Evolutionary conservation across 2,888 invertebrate genomes (phyloP).

Genomic region (Aporophyla lueneburgensis): DNA sequence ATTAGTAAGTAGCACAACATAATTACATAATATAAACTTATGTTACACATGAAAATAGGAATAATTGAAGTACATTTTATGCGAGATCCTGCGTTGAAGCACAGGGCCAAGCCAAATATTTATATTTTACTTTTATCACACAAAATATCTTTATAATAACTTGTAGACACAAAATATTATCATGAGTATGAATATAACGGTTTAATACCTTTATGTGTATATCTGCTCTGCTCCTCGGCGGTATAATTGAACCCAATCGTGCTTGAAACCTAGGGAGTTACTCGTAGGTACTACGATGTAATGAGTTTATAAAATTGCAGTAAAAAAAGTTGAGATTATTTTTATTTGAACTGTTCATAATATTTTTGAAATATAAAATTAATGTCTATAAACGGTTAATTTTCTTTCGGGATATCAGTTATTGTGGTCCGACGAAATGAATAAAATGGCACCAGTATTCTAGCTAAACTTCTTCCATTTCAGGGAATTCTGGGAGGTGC

Average conservation of each 20-base stretch:
- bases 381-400: no score
- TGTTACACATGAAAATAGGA: conserved; percentile 28
- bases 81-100: conserved; percentile 21
- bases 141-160: neutral
- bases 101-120: conserved; percentile 31
- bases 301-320: neutral
- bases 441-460: no score
- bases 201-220: conserved; percentile 1
- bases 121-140: conserved; percentile 25
- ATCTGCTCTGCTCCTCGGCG: neutral
- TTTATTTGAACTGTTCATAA: neutral
- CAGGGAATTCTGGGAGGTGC: no score
- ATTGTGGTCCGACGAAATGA: no score
- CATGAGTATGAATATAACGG: neutral
- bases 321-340: neutral
- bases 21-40: conserved; percentile 28
- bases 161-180: neutral
- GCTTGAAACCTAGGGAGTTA: neutral
- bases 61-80: conserved; percentile 30
- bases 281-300: neutral
- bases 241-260: conserved; percentile 7
- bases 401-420: no score
- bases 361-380: no score
- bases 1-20: conserved; percentile 31
- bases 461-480: no score